Base-by-base conservation (phyloP, 2,797 vertebrate genomes). In the Todus mexicanus region DNA sequence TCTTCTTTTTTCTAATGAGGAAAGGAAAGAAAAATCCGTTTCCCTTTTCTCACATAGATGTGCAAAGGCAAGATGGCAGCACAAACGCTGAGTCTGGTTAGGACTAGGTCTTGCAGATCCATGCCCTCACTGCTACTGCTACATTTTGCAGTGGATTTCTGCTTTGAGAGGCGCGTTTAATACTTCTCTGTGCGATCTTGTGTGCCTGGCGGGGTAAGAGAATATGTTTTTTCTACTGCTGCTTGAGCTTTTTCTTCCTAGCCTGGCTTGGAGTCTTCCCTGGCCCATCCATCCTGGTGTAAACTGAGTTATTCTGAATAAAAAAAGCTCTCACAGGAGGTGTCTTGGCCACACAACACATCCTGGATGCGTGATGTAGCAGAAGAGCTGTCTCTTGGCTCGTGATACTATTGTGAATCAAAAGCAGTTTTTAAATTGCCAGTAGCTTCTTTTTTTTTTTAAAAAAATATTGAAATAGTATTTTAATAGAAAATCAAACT, bases 1-100 rank as follows among this genome's bases (percentile, higher is more conserved):
- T 73, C 2, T 10, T 35, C 21, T 50, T 25, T 50, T 25, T 17
- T 37, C 38, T 29, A 27, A 15, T 7, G 31, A 57, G 59, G 43
- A 59, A 87, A 70, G 42, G 53, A 42, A 51, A 54, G 27, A 10
- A 77, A 70, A 61, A 47, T 3, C 17, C 3, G 8, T 47, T 33
- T 10, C 26, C 16, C 3, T 59, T 79, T 63, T 54, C 13, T 54
- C 25, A 19, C 3, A 1, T 38, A 4, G 1, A 0, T 4, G 2
- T 56, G 42, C 59, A 50, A 37, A 65, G 78, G 26, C 22, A 35
- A 31, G 29, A 42, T 33, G 9, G 25, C 50, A 59, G 35, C 54
- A 17, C 50, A 61, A 53, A 42, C 8, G 7, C 20, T n/a, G 38
- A 19, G 56, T n/a, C 11, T 59, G 1, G 19, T 5, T 50, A 38